A percentile compares a stretch with the other conserved stretches of the same genome.
Evolutionary conservation across 2,888 invertebrate species (phyloP).

Genomic region (Polydesmus complanatus): DNA sequence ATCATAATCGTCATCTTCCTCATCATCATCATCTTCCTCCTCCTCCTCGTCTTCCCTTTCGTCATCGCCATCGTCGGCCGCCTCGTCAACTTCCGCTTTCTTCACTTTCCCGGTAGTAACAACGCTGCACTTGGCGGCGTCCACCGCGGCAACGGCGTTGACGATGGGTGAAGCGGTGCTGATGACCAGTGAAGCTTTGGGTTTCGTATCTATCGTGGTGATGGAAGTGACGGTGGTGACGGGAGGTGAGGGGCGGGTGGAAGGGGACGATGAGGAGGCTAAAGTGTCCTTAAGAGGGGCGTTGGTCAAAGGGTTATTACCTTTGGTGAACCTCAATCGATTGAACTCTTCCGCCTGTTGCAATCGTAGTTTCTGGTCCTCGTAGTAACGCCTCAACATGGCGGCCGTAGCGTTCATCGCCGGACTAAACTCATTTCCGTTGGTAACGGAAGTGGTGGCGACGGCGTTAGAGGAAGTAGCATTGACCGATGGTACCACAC

Average conservation of each 20-base stretch:
- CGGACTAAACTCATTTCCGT: background rate
- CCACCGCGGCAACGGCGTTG: background rate
- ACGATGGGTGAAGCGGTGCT: background rate
- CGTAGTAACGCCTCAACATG: constrained; percentile 12
- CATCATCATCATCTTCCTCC: constrained; percentile 4
- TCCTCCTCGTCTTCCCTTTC: background rate
- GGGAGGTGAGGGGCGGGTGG: background rate
- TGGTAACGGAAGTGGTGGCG: background rate
- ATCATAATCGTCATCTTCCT: constrained; percentile 3
- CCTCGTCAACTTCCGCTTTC: background rate
- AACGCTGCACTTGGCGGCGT: background rate
- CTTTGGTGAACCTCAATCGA: background rate
- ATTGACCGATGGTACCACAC: background rate
- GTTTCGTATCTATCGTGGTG: background rate
- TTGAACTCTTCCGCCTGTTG: background rate
- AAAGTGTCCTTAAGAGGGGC: background rate
- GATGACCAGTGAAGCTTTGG: background rate
- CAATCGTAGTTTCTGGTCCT: constrained; percentile 10
- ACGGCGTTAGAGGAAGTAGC: background rate
- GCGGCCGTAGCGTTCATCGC: background rate
- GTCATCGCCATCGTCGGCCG: background rate
- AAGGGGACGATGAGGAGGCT: background rate
- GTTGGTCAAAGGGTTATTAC: background rate
- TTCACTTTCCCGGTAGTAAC: background rate
- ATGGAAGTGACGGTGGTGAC: background rate